A percentile compares a stretch with the other conserved stretches of the same genome.
Conservation (phyloP, 1,140 invertebrate genomes). For the Helicorthomorpha holstii region DNA sequence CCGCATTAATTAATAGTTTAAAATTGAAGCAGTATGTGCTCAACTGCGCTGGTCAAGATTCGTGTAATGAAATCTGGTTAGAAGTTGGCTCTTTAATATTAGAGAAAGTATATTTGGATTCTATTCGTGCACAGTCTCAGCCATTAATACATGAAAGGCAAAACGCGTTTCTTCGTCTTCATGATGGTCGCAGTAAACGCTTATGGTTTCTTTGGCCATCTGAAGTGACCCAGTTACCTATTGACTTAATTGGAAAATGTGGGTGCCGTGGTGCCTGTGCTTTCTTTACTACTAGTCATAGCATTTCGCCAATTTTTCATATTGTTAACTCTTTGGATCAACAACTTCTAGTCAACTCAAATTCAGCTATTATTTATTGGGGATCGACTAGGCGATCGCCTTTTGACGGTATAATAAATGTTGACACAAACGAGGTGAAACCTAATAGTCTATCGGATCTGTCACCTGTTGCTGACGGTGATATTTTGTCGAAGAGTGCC, state of each 20-base stretch:
- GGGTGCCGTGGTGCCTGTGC: constrained; percentile 86
- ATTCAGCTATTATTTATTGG: no score
- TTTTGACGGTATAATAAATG: no score
- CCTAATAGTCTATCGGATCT: no score
- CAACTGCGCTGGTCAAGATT: not conserved
- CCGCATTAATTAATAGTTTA: constrained; percentile 65
- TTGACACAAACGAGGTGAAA: no score
- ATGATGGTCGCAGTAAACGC: constrained; percentile 72
- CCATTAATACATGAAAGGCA: constrained; percentile 19
- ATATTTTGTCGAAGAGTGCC: no score
- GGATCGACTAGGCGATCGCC: no score
- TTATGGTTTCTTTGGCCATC: constrained; percentile 86
- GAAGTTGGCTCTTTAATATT: constrained; percentile 79
- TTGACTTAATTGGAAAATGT: constrained; percentile 47
- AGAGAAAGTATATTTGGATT: constrained; percentile 80
- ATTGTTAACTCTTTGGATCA: no score
- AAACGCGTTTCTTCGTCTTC: constrained; percentile 53
- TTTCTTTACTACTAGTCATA: constrained; percentile 63
- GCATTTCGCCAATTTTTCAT: no score
- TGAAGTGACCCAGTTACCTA: constrained; percentile 32
- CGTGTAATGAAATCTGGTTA: constrained; percentile 44
- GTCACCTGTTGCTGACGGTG: no score
- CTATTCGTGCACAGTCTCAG: constrained; percentile 36
- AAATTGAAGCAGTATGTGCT: constrained; percentile 40
- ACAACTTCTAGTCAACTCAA: no score